A percentile compares a stretch with the other conserved stretches of the same genome.
Conservation (phyloP, 2,888 invertebrate species). For the Drosophila flavopinicola region DNA sequence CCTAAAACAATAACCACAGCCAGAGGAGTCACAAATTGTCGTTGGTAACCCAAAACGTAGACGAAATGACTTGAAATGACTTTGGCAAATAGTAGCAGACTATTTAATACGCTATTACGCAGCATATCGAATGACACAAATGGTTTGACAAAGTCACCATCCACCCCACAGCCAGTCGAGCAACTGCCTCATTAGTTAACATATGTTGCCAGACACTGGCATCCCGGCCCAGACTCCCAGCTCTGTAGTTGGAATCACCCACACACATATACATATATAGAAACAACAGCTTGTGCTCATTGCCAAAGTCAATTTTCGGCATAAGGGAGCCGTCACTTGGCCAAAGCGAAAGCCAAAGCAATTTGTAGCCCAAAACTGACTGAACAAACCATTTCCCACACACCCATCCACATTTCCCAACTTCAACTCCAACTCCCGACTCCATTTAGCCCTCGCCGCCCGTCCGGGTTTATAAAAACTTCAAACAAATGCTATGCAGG, state of each 20-base stretch:
- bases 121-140: conserved; percentile 80
- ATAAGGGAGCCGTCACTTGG: conserved; percentile 48
- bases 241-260: background rate
- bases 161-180: conserved; percentile 17
- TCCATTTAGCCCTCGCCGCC: conserved; percentile 17
- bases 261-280: conserved; percentile 16
- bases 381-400: conserved; percentile 33
- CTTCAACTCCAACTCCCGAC: conserved; percentile 16
- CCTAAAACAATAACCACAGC: conserved; percentile 62
- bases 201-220: conserved; percentile 73
- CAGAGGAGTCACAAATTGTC: conserved; percentile 41
- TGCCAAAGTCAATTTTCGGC: conserved; percentile 79
- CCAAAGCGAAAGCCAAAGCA: conserved; percentile 48
- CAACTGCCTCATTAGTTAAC: conserved; percentile 82
- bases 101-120: conserved; percentile 82
- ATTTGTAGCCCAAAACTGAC: conserved; percentile 59
- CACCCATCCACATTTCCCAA: conserved; percentile 10
- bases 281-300: conserved; percentile 74
- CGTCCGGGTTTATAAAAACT: conserved; percentile 61
- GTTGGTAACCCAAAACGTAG: conserved; percentile 69
- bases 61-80: conserved; percentile 62
- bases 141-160: conserved; percentile 35
- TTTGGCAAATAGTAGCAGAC: conserved; percentile 76
- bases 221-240: background rate
- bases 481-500: conserved; percentile 69